Evolutionary conservation across 1,140 invertebrate genomes (phyloP), one percentile per base, ranked within the genome.

Genomic region (Cardiocondyla obscurior): DNA sequence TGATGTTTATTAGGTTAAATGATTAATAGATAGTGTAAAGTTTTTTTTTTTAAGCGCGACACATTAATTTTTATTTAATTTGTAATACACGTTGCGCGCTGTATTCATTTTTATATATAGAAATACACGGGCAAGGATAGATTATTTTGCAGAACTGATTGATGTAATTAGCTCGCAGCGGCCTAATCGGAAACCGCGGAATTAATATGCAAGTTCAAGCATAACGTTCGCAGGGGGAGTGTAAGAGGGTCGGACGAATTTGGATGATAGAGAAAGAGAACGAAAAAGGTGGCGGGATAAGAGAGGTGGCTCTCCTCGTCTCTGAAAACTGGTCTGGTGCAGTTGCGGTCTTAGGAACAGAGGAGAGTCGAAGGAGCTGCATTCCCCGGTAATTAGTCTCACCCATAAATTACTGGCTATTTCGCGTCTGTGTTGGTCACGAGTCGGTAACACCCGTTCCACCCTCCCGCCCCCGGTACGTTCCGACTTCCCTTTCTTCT

Each of bases 381-480:
- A 93, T 92, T 93, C 91, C 89, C 91, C 86, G 90, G 88, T 93
- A 92, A 92, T 93, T 92, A 93, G 91, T 93, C 91, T 93, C 91
- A 93, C 91, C 91, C 91, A 93, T 93, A 92, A 92, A 92, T 93
- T 92, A 93, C 90, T 87, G 88, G 87, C 89, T 90, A 91, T 92
- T 92, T 90, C 91, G 87, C 86, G 90, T 89, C 87, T 91, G 85
- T 88, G 88, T 88, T 89, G 86, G 81, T 86, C 84, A 82, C 84
- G 84, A 89, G 82, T 89, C 73, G 62, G 74, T 83, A 86, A 88
- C 57, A 72, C 79, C 36, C 69, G 46, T 51, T 69, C n/a, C 19
- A 25, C 22, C n/a, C 33, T 8, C 36, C 30, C 67, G 16, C 28
- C 46, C 46, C 39, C 57, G 72, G 1, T 42, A 42, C 72, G 49